phyloP scores from a whole-genome alignment of 2,113 vertebrate genomes.

The Gopherus flavomarginatus region DNA sequence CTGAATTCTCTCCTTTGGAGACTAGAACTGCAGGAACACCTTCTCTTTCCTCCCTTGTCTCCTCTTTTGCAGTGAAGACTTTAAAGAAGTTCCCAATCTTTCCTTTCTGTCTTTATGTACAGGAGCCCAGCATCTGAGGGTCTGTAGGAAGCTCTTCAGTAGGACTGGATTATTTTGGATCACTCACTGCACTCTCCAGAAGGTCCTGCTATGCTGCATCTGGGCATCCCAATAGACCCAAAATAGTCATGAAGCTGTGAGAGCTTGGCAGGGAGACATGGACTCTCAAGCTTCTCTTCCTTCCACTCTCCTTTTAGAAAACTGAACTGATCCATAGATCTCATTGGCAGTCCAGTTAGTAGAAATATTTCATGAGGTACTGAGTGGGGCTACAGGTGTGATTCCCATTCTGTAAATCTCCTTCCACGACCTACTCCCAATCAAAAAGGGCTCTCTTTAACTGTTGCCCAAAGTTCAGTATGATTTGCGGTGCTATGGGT shows the following conservation, averaged over 20 bases:
- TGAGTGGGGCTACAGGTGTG: background rate
- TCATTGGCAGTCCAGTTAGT: rapidly evolving
- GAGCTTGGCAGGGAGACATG: background rate
- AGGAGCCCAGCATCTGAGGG: background rate
- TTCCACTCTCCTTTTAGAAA: rapidly evolving
- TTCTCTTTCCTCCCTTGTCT: background rate
- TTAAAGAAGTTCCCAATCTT: background rate
- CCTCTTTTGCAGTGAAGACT: background rate
- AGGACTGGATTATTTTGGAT: background rate
- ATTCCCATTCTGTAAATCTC: background rate
- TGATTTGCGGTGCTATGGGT: background rate
- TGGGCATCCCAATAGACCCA: background rate
- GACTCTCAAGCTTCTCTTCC: background rate
- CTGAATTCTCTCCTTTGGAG: background rate
- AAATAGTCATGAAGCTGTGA: background rate
- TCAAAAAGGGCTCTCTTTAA: background rate
- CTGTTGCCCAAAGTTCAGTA: rapidly evolving
- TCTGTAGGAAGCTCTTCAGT: background rate
- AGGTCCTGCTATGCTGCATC: too few species aligned
- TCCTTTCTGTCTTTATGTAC: background rate
- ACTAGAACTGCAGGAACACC: background rate
- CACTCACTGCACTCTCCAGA: background rate
- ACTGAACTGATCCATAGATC: rapidly evolving
- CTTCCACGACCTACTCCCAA: background rate
- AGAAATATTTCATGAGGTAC: rapidly evolving